Evolutionary conservation across 2,113 vertebrate genomes (phyloP), one percentile per base, ranked within the genome.

Genomic region (Dissostichus mawsoni): DNA sequence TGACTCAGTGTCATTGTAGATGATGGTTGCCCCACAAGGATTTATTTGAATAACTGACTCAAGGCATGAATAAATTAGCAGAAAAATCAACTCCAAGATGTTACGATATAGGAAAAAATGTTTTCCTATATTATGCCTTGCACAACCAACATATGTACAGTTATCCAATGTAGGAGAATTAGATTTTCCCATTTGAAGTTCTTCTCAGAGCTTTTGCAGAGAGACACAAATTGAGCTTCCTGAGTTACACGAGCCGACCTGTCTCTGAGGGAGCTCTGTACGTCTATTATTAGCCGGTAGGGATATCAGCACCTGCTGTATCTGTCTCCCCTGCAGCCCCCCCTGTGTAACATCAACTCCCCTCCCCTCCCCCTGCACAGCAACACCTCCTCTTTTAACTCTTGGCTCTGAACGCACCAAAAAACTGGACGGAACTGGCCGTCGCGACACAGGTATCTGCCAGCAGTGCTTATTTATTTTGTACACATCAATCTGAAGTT

Each of bases 311-410:
- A 91, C 86, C 91, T 93, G 92, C 69, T 87, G 44, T 16, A 74
- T 79, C 55, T 14, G 70, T 76, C 83, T 59, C 59, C 48, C 18
- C 20, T 50, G 13, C 20, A 20, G 8, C 50, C 11, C 51, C 70
- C 23, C n/a, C 41, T 5, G 44, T 23, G 33, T 50, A 48, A 55
- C 9, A 59, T 45, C 50, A 14, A n/a, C 56, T 36, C 10, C 20
- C 0, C 45, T 9, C 2, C 14, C 47, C 41, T 11, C 25, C 56
- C n/a, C 25, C 69, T 17, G 17, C 56, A 23, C 83, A 90, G 91
- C 89, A 92, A 90, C 93, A 78, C 59, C 81, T 90, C 86, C 88
- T 87, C 86, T 87, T 87, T 82, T 83, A 83, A 56, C 78, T 70
- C n/a, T 11, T 86, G 66, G 63, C 77, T 69, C 59, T 8, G 62